phyloP scores from a whole-genome alignment of 2,113 vertebrate genomes.

The Nothocercus nigrocapillus region DNA sequence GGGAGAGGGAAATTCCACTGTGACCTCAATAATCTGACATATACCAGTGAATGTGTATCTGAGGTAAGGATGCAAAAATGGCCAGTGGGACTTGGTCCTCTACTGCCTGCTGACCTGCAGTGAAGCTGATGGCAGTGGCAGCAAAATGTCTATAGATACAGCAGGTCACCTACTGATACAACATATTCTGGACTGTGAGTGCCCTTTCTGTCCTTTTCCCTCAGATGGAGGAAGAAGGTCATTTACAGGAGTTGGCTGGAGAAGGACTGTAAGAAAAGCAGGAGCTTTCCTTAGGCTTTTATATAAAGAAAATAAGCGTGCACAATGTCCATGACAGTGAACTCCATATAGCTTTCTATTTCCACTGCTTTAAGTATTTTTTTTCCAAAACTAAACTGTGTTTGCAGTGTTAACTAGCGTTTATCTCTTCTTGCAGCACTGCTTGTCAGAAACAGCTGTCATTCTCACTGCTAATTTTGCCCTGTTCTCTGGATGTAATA shows the following conservation, averaged over 20 bases:
- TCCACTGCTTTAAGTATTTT: neutral
- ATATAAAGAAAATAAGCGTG: neutral
- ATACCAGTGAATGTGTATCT: neutral
- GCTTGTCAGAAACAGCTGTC: neutral
- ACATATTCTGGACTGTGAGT: neutral
- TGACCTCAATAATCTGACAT: neutral
- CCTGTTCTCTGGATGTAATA: neutral
- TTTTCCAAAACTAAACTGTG: neutral
- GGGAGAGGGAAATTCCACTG: neutral
- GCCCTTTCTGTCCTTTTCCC: neutral
- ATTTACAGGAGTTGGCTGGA: neutral
- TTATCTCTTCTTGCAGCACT: neutral
- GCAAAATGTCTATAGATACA: neutral
- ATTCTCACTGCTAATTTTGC: neutral
- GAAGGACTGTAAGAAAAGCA: neutral
- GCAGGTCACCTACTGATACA: neutral
- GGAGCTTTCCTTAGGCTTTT: neutral
- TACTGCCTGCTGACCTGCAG: neutral
- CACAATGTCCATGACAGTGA: neutral
- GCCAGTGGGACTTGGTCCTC: neutral
- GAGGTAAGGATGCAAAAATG: neutral
- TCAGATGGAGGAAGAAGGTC: neutral
- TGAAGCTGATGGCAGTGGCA: neutral
- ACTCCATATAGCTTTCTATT: neutral
- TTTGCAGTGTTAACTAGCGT: neutral